Evolutionary conservation across 2,797 vertebrate species (phyloP), one percentile per base, ranked within the genome.

Genomic region (Epinephelus coioides): DNA sequence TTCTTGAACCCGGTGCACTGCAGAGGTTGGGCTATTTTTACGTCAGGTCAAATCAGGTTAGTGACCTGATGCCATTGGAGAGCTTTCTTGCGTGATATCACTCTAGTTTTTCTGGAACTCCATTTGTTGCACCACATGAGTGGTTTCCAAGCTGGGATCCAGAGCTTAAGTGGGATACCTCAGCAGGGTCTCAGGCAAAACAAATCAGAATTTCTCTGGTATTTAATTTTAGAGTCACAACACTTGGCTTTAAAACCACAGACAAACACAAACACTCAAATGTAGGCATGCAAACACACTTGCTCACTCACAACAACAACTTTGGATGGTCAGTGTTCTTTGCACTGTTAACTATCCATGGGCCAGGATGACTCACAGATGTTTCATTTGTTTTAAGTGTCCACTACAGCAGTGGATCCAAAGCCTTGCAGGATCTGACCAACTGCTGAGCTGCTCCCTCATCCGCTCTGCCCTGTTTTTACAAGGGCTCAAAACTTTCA

Each of bases 321-420:
- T 88, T 86, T 13, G 40, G 69, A 69, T 75, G 68, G 65, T 65
- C 70, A 53, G 75, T 60, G 68, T 78, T 86, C 61, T n/a, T 68
- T 86, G 77, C 76, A 55, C 69, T 76, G 81, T 83, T 73, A 85
- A 75, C 53, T 56, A 66, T 60, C 78, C 74, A 61, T 66, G 62
- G 51, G 79, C 79, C 65, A 63, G 67, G 57, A 69, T 87, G 83
- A 90, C 79, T 89, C 86, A 87, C 34, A 79, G 73, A 68, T 67
- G 3, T 87, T 86, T 82, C 72, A 85, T 89, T 86, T 89, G 79
- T 83, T 86, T 72, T 17, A 69, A 82, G 73, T 74, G 75, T 87
- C 81, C 70, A 40, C 76, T 68, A 50, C 65, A 57, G 70, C 79
- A 69, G 61, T 6, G 1, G 64, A 62, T 78, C 67, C 79, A 80